Conservation (phyloP, 1,140 invertebrate genomes). For the Meloidogyne hapla region DNA sequence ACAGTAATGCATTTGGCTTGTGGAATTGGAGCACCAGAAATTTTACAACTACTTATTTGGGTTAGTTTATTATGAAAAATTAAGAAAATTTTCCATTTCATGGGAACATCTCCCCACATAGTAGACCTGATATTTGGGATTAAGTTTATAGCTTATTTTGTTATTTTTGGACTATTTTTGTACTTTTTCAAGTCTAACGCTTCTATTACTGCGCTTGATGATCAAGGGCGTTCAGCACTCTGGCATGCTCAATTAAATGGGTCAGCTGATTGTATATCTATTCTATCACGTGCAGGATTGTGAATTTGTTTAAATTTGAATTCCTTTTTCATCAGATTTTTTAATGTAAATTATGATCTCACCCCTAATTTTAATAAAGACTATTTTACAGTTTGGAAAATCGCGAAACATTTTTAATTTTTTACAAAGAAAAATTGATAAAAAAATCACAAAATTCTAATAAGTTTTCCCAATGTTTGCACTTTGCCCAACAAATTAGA, state of each 20-base stretch:
- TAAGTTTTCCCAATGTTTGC: not conserved
- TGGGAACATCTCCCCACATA: too few relatives aligned
- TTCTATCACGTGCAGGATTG: constrained; percentile 25
- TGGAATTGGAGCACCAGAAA: constrained; percentile 35
- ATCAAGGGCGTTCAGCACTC: constrained; percentile 25
- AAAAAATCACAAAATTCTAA: not conserved
- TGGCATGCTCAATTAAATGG: constrained; percentile 37
- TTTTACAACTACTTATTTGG: constrained; percentile 40
- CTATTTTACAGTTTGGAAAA: not conserved
- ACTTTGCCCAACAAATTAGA: not conserved
- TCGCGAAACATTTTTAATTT: not conserved
- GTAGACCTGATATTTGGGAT: too few relatives aligned
- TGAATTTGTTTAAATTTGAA: too few relatives aligned
- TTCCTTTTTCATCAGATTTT: too few relatives aligned
- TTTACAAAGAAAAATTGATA: not conserved
- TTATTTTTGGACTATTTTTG: too few relatives aligned
- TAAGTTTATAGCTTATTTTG: too few relatives aligned
- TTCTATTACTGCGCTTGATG: constrained; percentile 30
- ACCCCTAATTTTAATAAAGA: too few relatives aligned
- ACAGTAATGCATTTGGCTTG: constrained; percentile 40
- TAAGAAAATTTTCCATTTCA: constrained; percentile 12
- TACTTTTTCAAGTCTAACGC: constrained; percentile 36
- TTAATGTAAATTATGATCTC: too few relatives aligned
- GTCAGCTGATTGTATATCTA: constrained; percentile 25
- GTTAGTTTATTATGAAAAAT: too few relatives aligned